Base-by-base conservation (phyloP, 2,113 vertebrate genomes). In the Catharus bicknelli region DNA sequence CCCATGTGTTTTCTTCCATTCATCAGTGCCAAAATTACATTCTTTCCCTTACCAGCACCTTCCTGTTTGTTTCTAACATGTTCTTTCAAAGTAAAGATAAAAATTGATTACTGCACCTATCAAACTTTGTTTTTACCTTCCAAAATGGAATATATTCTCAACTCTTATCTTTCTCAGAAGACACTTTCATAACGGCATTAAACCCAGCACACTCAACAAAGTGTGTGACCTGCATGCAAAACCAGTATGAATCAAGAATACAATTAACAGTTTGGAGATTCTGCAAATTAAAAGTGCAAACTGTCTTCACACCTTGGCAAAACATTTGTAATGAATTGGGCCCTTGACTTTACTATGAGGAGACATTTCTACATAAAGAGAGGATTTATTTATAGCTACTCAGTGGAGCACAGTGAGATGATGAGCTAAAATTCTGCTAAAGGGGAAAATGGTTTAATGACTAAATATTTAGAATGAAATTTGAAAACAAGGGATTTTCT, bases 261-360 rank as follows among this genome's bases (percentile, higher is more conserved):
- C 32, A 87, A 58, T 84, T 62, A 91, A 68, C 76, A 91, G 26
- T 67, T 84, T 55, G 54, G 51, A 2, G 16, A 10, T 50, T 83
- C 62, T 67, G 73, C 57, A 76, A 78, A 86, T 89, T 82, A 69
- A 66, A 90, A 82, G 22, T 84, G 26, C 58, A 61, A 90, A 81
- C 48, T 36, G 7, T 54, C 59, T 90, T 81, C 40, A 86, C 63
- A 84, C 66, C 32, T 82, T 85, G 64, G 61, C 47, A 83, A 90
- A 94, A 72, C 34, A 58, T 84, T 90, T 82, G 45, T 74, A 91
- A 91, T 83, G n/a, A 95, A 90, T 42, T 78, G 53, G 73, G 42
- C 50, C 66, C 66, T 75, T 85, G 63, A 78, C 75, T 91, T 93
- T 70, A 77, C 32, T 88, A 51, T 57, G 57, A 54, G 42, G 45